Conservation (phyloP, 1,140 invertebrate genomes). For the Orius insidiosus region DNA sequence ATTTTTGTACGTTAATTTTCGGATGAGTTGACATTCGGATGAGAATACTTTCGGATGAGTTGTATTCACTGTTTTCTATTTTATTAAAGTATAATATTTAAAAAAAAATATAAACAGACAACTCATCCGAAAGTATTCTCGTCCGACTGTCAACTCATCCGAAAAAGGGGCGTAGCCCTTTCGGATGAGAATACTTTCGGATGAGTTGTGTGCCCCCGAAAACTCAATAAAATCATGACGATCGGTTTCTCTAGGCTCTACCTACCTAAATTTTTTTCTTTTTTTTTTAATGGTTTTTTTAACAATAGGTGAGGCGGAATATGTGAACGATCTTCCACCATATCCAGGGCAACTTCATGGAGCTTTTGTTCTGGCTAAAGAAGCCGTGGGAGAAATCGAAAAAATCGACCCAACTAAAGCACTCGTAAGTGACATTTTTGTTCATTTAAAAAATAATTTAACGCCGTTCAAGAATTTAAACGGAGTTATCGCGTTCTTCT, state of each 20-base stretch:
- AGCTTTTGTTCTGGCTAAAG: slow-evolving; percentile 38
- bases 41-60: too few relatives aligned
- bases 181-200: too few relatives aligned
- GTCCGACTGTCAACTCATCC: too few relatives aligned
- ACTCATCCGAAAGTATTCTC: too few relatives aligned
- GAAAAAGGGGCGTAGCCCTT: too few relatives aligned
- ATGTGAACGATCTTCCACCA: slow-evolving; percentile 40
- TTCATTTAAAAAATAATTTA: background rate
- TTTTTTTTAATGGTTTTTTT: background rate
- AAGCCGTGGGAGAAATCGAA: slow-evolving; percentile 11
- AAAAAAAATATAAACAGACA: too few relatives aligned
- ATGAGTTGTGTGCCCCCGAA: background rate
- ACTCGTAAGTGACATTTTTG: slow-evolving; percentile 27
- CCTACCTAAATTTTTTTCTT: too few relatives aligned
- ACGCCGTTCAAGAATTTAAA: slow-evolving; percentile 34
- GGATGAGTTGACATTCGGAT: too few relatives aligned
- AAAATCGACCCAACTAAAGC: slow-evolving; percentile 35
- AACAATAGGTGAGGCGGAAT: slow-evolving; percentile 45
- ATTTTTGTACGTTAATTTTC: too few relatives aligned
- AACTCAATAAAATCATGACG: background rate
- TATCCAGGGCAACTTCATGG: slow-evolving; percentile 39
- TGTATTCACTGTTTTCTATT: too few relatives aligned
- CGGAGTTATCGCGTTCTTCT: slow-evolving; percentile 52
- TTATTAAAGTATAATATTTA: too few relatives aligned
- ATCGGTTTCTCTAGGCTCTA: too few relatives aligned